Evolutionary conservation across 2,113 vertebrate species (phyloP).

Genomic region (Neolamprologus ventralis): DNA sequence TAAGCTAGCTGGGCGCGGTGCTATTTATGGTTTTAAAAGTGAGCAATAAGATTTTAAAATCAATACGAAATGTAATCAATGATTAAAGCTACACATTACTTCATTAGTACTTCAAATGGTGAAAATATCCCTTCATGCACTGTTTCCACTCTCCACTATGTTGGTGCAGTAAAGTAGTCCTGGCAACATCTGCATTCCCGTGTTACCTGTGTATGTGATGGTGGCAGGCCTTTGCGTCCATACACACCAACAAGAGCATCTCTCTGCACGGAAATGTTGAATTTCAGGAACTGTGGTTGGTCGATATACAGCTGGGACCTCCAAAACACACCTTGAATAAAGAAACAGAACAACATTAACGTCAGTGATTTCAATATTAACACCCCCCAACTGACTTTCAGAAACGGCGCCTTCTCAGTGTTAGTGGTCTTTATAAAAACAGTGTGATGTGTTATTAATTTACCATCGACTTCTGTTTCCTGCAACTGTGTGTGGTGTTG

Average conservation of each 20-base stretch:
- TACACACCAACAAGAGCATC: conserved; percentile 95
- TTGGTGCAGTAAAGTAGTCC: neutral
- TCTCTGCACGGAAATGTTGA: conserved; percentile 97
- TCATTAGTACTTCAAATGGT: neutral
- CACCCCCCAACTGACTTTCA: neutral
- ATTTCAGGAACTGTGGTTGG: conserved; percentile 95
- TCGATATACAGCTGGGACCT: conserved; percentile 96
- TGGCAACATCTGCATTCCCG: fast-evolving
- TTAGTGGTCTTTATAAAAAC: neutral
- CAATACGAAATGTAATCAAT: no score
- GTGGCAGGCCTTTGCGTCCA: conserved; percentile 93
- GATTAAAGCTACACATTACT: neutral
- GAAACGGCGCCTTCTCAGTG: neutral
- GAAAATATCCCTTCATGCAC: neutral
- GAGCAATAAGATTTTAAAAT: no score
- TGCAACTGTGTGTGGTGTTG: neutral
- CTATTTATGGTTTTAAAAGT: no score
- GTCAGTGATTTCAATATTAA: neutral
- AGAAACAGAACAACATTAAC: neutral
- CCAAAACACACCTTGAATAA: conserved; percentile 83
- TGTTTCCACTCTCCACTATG: fast-evolving
- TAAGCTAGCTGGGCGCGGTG: no score
- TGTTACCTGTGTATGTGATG: conserved; percentile 89
- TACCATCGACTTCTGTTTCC: neutral
- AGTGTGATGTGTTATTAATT: neutral